phyloP scores from a whole-genome alignment of 2,113 vertebrate genomes.

The Siniperca chuatsi region DNA sequence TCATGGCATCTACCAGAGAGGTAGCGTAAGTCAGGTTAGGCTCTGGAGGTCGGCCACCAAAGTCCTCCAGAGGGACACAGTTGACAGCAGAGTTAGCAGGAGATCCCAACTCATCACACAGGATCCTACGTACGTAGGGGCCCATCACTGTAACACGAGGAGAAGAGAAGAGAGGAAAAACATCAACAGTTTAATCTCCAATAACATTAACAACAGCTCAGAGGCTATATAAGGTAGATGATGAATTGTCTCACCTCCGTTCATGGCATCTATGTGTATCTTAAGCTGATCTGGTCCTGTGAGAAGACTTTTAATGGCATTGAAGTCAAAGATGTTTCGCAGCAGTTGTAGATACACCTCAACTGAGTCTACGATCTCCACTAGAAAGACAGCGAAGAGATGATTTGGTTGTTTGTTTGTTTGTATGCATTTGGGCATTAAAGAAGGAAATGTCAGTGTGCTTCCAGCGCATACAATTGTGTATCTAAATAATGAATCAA shows the following conservation, averaged over 20 bases:
- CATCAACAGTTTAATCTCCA: neutral
- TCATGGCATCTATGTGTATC: constrained; percentile 97
- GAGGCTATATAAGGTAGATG: neutral
- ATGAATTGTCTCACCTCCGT: constrained; percentile 87
- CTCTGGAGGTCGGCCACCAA: constrained; percentile 95
- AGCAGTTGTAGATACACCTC: constrained; percentile 97
- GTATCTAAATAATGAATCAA: neutral
- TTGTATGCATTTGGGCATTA: neutral
- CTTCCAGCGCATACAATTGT: neutral
- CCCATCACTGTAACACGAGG: constrained; percentile 90
- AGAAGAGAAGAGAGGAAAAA: neutral
- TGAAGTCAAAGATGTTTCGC: constrained; percentile 95
- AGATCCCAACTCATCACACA: constrained; percentile 96
- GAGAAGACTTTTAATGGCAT: constrained; percentile 92
- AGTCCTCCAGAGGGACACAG: constrained; percentile 96
- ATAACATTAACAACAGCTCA: neutral
- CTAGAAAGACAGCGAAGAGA: constrained; percentile 80
- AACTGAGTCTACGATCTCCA: constrained; percentile 98
- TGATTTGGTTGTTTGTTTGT: neutral
- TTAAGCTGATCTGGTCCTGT: constrained; percentile 93
- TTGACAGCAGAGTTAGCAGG: constrained; percentile 98
- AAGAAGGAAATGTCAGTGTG: neutral
- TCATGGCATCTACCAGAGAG: constrained; percentile 95
- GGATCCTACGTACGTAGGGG: constrained; percentile 94
- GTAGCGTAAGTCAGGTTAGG: constrained; percentile 94